phyloP scores from a whole-genome alignment of 2,113 vertebrate genomes.

The Gadus chalcogrammus region DNA sequence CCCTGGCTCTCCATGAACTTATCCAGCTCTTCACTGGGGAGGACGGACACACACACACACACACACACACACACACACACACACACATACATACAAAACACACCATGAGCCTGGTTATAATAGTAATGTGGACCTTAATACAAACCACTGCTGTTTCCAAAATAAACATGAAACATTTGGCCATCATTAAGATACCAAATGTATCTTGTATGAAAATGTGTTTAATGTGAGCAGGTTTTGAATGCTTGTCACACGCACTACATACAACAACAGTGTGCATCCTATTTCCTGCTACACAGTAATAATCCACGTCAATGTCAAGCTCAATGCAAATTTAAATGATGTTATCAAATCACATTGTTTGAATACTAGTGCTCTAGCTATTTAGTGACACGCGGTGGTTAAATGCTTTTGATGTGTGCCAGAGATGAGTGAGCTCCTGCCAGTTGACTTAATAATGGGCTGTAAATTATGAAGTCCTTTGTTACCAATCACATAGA shows the following conservation, averaged over 20 bases:
- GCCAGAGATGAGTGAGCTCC: too few relatives aligned
- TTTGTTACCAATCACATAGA: too few relatives aligned
- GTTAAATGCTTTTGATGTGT: too few relatives aligned
- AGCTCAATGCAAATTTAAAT: too few relatives aligned
- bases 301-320: too few relatives aligned
- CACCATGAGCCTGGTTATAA: neutral
- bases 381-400: too few relatives aligned
- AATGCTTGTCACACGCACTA: slow-evolving; percentile 24
- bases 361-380: too few relatives aligned
- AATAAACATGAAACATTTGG: slow-evolving; percentile 24
- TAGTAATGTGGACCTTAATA: neutral
- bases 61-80: slow-evolving; percentile 5
- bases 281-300: too few relatives aligned
- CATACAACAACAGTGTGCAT: too few relatives aligned
- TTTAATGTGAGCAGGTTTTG: slow-evolving; percentile 40
- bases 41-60: slow-evolving; percentile 18
- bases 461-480: too few relatives aligned
- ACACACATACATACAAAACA: neutral
- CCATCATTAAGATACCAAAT: slow-evolving; percentile 2
- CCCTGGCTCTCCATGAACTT: slow-evolving; percentile 97
- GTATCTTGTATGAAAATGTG: slow-evolving; percentile 38
- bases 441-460: too few relatives aligned
- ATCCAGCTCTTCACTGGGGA: slow-evolving; percentile 86
- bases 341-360: too few relatives aligned
- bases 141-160: neutral